Percentiles rank a stretch among this genome's conserved stretches.
phyloP scores from a whole-genome alignment of 2,888 invertebrate genomes.

The Dyspetes luteomarginatus region DNA sequence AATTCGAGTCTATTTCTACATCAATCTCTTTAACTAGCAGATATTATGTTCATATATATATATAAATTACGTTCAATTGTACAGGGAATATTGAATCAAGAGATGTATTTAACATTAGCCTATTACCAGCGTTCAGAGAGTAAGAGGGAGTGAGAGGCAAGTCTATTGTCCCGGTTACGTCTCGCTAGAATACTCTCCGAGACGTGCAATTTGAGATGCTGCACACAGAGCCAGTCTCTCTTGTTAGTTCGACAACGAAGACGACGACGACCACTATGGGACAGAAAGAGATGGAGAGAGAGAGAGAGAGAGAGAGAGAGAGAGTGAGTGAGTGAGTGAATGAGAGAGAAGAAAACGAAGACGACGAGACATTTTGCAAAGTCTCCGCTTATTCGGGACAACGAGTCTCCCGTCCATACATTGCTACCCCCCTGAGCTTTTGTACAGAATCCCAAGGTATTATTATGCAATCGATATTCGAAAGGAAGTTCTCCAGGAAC shows the following conservation, averaged over 20 bases:
- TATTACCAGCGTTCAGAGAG: conserved; percentile 60
- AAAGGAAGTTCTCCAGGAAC: conserved; percentile 38
- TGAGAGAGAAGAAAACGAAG: conserved; percentile 1
- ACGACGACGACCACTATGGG: conserved; percentile 20
- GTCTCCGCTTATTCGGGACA: conserved; percentile 15
- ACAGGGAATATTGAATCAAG: conserved; percentile 46
- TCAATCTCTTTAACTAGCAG: conserved; percentile 47
- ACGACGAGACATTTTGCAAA: conserved; percentile 36
- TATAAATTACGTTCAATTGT: neutral
- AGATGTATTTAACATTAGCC: conserved; percentile 68
- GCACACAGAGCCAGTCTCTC: conserved; percentile 50
- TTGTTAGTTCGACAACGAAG: conserved; percentile 59
- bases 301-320: neutral
- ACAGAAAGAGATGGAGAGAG: neutral
- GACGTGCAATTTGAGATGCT: conserved; percentile 68
- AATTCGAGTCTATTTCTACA: conserved; percentile 50
- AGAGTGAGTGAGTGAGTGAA: neutral
- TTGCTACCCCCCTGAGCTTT: too few species aligned
- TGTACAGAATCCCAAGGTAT: neutral
- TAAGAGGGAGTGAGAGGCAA: neutral
- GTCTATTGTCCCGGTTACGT: conserved; percentile 61
- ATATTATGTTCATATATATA: neutral
- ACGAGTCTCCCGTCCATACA: too few species aligned
- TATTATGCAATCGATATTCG: conserved; percentile 55
- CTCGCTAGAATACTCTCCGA: conserved; percentile 60